Evolutionary conservation across 1,140 invertebrate genomes (phyloP), one percentile per base, ranked within the genome.

Genomic region (Pinna nobilis): DNA sequence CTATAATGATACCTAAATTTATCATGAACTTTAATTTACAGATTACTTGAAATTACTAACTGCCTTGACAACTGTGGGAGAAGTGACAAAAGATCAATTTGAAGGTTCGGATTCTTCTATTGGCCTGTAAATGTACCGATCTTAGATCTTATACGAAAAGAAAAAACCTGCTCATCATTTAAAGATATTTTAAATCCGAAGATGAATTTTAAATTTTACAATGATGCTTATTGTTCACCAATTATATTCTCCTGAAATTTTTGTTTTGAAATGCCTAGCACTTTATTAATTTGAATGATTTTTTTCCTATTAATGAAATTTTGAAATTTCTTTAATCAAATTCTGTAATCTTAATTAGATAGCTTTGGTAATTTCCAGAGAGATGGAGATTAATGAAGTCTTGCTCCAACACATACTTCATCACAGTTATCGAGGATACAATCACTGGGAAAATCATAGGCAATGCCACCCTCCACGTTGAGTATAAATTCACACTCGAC

Each of bases 351-450:
- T 49, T 49, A 49, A n/a, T 23, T 49, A 49, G 23, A 18, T 7
- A 3, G 9, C 18, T 51, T 53, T 25, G 1, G 7, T n/a, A n/a
- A n/a, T n/a, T 69, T 69, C 57, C 11, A 59, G 55, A 59, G 28
- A 35, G 55, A 63, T 63, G 35, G 7, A 37, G 44, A n/a, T 30
- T 20, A 39, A 63, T 63, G 59, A 41, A 41, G n/a, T 32, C 59
- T 11, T 37, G n/a, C 25, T 23, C 32, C 1, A 35, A 35, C 15
- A 37, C 59, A 11, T 63, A 63, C 28, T 28, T 33, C 37, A 63
- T 63, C 18, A 63, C 59, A 20, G 59, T 63, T 39, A 63, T 63
- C 20, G 59, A 63, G 37, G 59, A 63, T 25, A 63, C 59, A 18
- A 41, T 37, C 35, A 63, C 59, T n/a, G 20, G 39, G n/a, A 39